A percentile compares a stretch with the other conserved stretches of the same genome.
phyloP scores from a whole-genome alignment of 2,797 vertebrate species.

The Muscicapa striata region DNA sequence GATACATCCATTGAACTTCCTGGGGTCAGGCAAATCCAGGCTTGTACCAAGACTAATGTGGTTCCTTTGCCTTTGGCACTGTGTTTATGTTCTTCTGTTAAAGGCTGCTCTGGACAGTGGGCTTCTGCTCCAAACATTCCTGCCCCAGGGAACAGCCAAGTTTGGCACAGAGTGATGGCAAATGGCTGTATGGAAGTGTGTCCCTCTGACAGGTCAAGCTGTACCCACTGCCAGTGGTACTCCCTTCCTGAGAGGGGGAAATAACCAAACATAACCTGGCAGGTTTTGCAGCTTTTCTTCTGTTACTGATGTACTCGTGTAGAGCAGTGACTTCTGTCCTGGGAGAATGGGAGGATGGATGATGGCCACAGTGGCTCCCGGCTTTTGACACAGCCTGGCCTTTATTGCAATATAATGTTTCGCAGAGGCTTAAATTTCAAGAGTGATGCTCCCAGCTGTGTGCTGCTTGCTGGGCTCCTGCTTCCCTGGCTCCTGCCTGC shows the following conservation, averaged over 20 bases:
- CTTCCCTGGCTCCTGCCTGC: neutral
- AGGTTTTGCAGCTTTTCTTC: neutral
- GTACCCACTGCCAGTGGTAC: neutral
- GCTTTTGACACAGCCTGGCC: neutral
- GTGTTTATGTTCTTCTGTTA: neutral
- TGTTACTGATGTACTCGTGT: fast-evolving
- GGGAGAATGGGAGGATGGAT: neutral
- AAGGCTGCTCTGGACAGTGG: neutral
- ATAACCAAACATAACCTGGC: neutral
- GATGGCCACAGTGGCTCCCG: fast-evolving
- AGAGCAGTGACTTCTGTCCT: neutral
- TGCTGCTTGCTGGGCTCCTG: neutral
- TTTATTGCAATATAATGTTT: slow-evolving; percentile 32
- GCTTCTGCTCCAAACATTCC: neutral
- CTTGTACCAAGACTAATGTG: neutral
- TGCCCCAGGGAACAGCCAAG: neutral
- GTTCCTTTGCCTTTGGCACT: neutral
- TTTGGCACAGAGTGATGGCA: neutral
- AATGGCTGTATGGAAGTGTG: neutral
- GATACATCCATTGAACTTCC: slow-evolving; percentile 9
- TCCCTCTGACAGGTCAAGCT: neutral
- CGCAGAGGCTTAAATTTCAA: neutral
- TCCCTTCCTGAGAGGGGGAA: neutral
- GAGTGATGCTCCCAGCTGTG: neutral
- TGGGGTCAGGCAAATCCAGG: slow-evolving; percentile 26